Base-by-base conservation (phyloP, 2,113 vertebrate species). In the Promerops cafer region DNA sequence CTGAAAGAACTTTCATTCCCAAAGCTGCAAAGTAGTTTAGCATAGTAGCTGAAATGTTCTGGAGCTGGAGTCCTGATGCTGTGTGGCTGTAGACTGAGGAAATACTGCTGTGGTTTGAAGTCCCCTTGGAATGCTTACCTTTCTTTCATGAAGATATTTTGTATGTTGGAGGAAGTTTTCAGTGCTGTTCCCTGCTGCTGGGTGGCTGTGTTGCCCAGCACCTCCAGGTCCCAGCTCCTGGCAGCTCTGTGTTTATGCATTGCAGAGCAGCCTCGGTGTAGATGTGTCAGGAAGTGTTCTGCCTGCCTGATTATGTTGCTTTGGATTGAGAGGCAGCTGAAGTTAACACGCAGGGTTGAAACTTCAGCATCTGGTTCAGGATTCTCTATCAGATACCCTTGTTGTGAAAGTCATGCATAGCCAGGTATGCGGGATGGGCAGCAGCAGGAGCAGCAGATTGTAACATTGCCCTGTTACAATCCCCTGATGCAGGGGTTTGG, bases 391-490 rank as follows among this genome's bases (percentile, higher is more conserved):
- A 19, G 44, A 16, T 68, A 49, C 6, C 23, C 18, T 13, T 21
- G 42, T 33, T 63, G 50, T 50, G 40, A 35, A 44, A 86, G 57
- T n/a, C 2, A 0, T 49, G 31, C 12, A 16, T 47, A 45, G 42
- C 26, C 27, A n/a, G 21, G 42, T 27, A 11, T 1, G 10, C 0
- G 1, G 53, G 35, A 42, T 27, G 45, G 33, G 50, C 44, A 69
- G 79, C 70, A 45, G 44, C 33, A 33, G 70, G 18, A 85, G 39
- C 59, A 57, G 49, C 35, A 1, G 16, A n/a, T n/a, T n/a, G n/a
- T n/a, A n/a, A n/a, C n/a, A n/a, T n/a, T 75, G 8, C 61, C 30
- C 24, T 49, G 3, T 49, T 76, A 26, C 2, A 61, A 2, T 49
- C 24, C 33, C 18, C 23, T n/a, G 31, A 40, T 61, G 26, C 19